These are phyloP conservation scores for Pilophorus perplexus DNA, from an alignment of 2,888 invertebrate genomes.

Conservation along the genomic window DNA sequence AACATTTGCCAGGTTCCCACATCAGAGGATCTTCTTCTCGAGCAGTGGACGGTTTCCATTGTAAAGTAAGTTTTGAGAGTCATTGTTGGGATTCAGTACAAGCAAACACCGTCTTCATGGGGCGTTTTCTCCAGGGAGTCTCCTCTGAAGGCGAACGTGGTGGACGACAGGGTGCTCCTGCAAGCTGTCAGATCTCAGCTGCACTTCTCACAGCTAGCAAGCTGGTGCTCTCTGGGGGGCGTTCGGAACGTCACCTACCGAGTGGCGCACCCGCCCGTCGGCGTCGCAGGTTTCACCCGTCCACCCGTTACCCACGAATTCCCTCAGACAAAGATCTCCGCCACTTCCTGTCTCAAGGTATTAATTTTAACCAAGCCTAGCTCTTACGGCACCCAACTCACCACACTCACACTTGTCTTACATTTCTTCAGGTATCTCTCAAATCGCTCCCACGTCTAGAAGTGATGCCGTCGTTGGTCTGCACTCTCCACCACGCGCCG, in stretches of 20 bases:
- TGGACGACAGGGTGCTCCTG: conserved; percentile 62
- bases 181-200: conserved; percentile 92
- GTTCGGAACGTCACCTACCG: conserved; percentile 63
- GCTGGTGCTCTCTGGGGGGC: conserved; percentile 67
- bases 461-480: conserved; percentile 64
- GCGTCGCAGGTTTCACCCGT: conserved; percentile 56
- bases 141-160: conserved; percentile 6
- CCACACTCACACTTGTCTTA: not conserved
- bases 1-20: conserved; percentile 54
- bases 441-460: conserved; percentile 69
- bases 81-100: not conserved
- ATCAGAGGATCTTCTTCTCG: conserved; percentile 65
- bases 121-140: conserved; percentile 7
- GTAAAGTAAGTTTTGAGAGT: conserved; percentile 60
- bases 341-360: conserved; percentile 47
- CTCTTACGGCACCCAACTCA: not conserved
- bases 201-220: conserved; percentile 94
- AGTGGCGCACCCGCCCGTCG: conserved; percentile 66
- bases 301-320: conserved; percentile 67
- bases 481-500: conserved; percentile 53
- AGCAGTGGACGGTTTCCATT: conserved; percentile 77
- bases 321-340: conserved; percentile 63
- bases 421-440: conserved; percentile 54
- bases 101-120: too few relatives aligned
- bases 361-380: too few relatives aligned